phyloP scores from a whole-genome alignment of 2,113 vertebrate species.

The Mellivora capensis region DNA sequence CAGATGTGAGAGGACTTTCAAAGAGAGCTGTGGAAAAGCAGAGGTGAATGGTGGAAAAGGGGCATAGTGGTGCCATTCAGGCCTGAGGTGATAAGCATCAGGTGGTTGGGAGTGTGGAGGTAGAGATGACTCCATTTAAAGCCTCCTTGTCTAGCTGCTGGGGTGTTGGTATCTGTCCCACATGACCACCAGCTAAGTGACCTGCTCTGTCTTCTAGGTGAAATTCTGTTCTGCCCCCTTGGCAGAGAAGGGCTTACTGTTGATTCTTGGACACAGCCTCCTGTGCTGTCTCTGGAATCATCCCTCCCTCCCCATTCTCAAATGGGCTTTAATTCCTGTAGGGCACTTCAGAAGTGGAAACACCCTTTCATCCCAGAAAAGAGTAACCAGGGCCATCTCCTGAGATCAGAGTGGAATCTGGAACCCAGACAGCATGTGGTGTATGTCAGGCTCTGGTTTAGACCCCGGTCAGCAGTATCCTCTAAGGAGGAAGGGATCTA shows the following conservation, averaged over 20 bases:
- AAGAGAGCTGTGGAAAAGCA: slow-evolving; percentile 11
- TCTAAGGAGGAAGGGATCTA: background rate
- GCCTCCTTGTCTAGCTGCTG: background rate
- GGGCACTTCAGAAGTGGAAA: background rate
- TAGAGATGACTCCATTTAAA: background rate
- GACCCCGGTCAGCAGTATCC: background rate
- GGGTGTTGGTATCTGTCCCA: background rate
- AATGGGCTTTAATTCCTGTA: slow-evolving; percentile 58
- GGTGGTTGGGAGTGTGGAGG: background rate
- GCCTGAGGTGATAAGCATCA: background rate
- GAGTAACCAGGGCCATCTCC: background rate
- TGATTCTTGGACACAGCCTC: slow-evolving; percentile 52
- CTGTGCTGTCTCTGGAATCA: slow-evolving; percentile 41
- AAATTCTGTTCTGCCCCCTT: background rate
- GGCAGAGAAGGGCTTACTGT: slow-evolving; percentile 23
- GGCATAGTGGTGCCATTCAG: background rate
- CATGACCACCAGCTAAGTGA: background rate
- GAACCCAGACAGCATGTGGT: background rate
- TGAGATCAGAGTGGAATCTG: slow-evolving; percentile 4
- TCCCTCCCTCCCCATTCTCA: slow-evolving; percentile 37
- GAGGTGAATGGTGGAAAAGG: background rate
- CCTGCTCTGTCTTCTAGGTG: slow-evolving; percentile 28
- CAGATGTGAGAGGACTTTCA: background rate
- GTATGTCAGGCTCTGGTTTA: background rate
- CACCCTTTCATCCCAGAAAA: slow-evolving; percentile 43